A percentile compares a stretch with the other conserved stretches of the same genome.
Conservation (phyloP, 2,113 vertebrate species). For the Micromys minutus region DNA sequence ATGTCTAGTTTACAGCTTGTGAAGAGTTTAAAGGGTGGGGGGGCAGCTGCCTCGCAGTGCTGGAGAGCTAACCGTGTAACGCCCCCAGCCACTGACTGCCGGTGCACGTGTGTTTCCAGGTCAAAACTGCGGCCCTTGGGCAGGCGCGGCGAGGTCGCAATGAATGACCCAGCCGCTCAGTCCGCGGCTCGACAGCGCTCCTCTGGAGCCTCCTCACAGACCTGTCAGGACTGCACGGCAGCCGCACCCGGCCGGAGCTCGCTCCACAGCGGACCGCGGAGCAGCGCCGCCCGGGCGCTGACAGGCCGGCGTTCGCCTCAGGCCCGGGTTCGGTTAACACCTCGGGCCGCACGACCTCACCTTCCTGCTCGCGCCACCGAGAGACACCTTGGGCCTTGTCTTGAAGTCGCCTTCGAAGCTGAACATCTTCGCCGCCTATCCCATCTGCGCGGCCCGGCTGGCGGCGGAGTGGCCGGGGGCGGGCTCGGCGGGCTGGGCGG, state of each 20-base stretch:
- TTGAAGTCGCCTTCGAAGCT: conserved; percentile 99
- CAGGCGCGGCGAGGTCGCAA: background rate
- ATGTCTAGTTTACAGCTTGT: background rate
- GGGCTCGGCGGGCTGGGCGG: conserved; percentile 59
- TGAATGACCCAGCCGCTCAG: background rate
- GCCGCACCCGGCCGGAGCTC: background rate
- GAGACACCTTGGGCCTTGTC: conserved; percentile 97
- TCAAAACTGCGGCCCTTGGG: background rate
- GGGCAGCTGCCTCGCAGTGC: background rate
- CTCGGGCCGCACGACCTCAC: conserved; percentile 79
- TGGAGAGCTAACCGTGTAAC: background rate
- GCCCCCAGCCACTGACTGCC: background rate
- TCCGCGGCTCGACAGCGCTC: background rate
- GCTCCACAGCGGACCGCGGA: background rate
- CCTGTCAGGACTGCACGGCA: background rate
- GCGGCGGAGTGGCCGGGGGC: background rate
- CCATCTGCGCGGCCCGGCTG: conserved; percentile 86
- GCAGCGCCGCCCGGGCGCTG: background rate
- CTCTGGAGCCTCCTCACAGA: background rate
- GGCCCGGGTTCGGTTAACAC: conserved; percentile 13
- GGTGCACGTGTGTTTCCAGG: background rate
- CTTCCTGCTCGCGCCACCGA: conserved; percentile 98
- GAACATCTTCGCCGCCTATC: conserved; percentile 94
- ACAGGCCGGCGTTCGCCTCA: background rate
- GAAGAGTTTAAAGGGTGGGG: background rate